phyloP scores from a whole-genome alignment of 2,888 invertebrate genomes.

The Oxycera nigricornis region DNA sequence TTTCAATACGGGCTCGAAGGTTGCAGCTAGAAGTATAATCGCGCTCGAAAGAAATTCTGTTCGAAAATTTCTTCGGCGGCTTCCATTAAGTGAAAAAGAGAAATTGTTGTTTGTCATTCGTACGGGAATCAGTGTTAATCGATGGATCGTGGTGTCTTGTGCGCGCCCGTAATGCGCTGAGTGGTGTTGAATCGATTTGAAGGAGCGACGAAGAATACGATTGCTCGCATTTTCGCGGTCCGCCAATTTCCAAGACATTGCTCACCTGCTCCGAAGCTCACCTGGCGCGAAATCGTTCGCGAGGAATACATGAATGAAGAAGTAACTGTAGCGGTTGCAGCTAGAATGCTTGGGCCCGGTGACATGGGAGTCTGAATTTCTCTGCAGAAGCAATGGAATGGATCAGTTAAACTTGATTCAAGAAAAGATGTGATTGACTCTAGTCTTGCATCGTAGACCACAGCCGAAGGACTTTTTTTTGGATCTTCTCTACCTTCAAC shows the following conservation, averaged over 20 bases:
- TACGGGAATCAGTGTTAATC: slow-evolving; percentile 38
- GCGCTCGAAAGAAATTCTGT: slow-evolving; percentile 19
- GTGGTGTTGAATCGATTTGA: slow-evolving; percentile 1
- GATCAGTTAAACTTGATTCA: background rate
- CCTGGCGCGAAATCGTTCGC: background rate
- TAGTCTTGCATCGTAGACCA: background rate
- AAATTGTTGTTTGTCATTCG: slow-evolving; percentile 37
- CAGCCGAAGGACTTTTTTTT: background rate
- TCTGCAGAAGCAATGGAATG: background rate
- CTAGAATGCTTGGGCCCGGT: background rate
- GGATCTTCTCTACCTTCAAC: background rate
- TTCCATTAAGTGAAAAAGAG: slow-evolving; percentile 38
- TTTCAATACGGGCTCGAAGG: background rate
- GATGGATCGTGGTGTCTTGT: slow-evolving; percentile 30
- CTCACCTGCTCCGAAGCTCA: background rate
- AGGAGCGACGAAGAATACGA: background rate
- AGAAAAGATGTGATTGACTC: background rate
- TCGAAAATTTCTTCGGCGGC: slow-evolving; percentile 25
- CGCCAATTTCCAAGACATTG: background rate
- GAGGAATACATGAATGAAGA: background rate
- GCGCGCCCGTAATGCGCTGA: slow-evolving; percentile 15
- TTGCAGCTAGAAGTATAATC: background rate
- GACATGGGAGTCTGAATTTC: slow-evolving; percentile 18
- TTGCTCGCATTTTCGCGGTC: slow-evolving; percentile 28
- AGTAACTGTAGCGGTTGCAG: background rate